These are phyloP conservation scores for Onthophagus sagittarius DNA, from an alignment of 2,888 invertebrate genomes.

Conservation along the genomic window DNA sequence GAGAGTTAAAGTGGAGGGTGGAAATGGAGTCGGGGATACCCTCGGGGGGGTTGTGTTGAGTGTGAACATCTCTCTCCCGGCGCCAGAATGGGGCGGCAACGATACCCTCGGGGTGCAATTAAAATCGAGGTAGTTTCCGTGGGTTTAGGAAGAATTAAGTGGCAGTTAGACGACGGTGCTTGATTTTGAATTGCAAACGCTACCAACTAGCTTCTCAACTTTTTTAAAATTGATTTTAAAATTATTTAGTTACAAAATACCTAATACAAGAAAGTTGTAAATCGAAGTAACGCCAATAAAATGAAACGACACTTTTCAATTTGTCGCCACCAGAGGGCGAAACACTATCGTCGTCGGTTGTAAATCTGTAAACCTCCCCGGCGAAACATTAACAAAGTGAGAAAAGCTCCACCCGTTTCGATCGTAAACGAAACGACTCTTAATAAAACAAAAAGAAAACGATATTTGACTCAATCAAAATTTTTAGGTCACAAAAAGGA, in stretches of 20 bases:
- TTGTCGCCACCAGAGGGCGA: neutral
- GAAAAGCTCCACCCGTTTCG: neutral
- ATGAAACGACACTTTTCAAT: neutral
- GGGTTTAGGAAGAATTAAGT: neutral
- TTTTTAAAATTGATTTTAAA: too few species aligned
- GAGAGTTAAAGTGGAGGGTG: neutral
- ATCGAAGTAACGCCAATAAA: neutral
- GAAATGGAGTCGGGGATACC: neutral
- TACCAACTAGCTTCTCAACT: too few species aligned
- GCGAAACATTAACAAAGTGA: neutral
- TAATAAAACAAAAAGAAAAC: too few species aligned
- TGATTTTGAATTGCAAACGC: neutral
- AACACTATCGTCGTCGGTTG: neutral
- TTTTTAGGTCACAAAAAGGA: neutral
- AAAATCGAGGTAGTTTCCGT: conserved; percentile 24
- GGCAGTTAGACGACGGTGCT: neutral
- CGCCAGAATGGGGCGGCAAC: conserved; percentile 25
- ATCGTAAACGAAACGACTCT: neutral
- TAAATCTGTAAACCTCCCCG: neutral
- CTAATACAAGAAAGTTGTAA: neutral
- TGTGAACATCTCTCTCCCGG: conserved; percentile 9
- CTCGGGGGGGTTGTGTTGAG: neutral
- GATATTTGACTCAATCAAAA: neutral
- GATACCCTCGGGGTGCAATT: conserved; percentile 45
- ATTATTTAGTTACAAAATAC: too few species aligned